Base-by-base conservation (phyloP, 1,140 invertebrate species). In the Agrilus planipennis region DNA sequence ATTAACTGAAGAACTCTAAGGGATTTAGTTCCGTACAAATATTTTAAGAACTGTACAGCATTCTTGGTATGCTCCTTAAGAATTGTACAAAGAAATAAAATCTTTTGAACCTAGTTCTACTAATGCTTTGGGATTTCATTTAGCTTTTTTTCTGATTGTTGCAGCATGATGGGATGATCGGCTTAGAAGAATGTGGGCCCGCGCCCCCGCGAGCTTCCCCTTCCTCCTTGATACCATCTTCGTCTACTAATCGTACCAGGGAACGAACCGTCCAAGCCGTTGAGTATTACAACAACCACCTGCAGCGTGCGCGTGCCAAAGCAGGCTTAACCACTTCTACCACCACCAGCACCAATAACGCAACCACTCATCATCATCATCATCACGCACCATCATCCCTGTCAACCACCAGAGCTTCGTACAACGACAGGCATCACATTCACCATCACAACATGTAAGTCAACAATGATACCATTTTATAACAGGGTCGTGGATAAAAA, bases 231-330 rank as follows among this genome's bases (percentile, higher is more conserved):
- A n/a, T n/a, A n/a, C n/a, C n/a, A n/a, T n/a, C n/a, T n/a, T 30
- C 42, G 29, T 22, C 12, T 16, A 28, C 38, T 23, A 42, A 37
- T 35, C 45, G 54, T 25, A 51, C 52, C 29, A 51, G 66, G 17
- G 62, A 66, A 30, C 51, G 64, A 21, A 55, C 65, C 9, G 58
- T 62, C 37, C 60, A 65, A 44, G 65, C 65, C n/a, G 64, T 68
- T 5, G 65, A 69, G 38, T 69, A 67, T 42, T 70, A 70, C 53
- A 68, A 68, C 47, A 67, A 52, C 34, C 64, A 62, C 49, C 58
- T 70, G 11, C 56, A 69, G 37, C 55, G 58, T 34, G 65, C 65
- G 2, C 58, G 63, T 35, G 55, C 55, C 11, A 57, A 57, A 42
- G 63, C 62, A 14, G 60, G 62, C 17, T 49, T 63, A n/a, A 50